A percentile compares a stretch with the other conserved stretches of the same genome.
These are phyloP conservation scores for Bettongia penicillata DNA, from an alignment of 2,113 vertebrate species.

Conservation along the genomic window DNA sequence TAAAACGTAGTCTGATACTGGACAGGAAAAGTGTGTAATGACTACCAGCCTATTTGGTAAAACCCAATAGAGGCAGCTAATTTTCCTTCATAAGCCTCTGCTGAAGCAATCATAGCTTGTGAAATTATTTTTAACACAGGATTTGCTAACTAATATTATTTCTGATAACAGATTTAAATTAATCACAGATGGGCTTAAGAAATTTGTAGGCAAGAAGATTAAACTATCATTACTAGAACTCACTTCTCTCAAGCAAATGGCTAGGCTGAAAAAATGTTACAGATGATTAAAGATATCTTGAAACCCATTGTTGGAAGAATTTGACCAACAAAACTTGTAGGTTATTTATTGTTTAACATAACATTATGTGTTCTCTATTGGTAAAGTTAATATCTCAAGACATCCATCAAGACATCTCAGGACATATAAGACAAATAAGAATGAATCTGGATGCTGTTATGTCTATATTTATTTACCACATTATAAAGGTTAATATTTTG, in stretches of 20 bases:
- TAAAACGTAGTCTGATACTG: neutral
- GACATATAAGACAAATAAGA: neutral
- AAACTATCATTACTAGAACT: neutral
- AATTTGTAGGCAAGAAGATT: neutral
- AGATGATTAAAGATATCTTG: neutral
- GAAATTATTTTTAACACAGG: neutral
- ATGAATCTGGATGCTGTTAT: neutral
- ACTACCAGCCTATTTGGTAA: neutral
- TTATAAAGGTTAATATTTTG: neutral
- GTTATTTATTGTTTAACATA: neutral
- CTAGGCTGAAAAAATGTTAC: neutral
- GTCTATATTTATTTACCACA: neutral
- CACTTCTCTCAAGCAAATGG: neutral
- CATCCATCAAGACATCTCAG: neutral
- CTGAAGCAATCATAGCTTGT: neutral
- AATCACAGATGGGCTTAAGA: neutral
- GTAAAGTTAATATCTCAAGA: neutral
- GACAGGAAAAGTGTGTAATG: neutral
- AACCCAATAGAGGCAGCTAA: neutral
- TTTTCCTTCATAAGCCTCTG: neutral
- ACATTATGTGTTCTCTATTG: neutral
- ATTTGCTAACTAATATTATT: neutral
- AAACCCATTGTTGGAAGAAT: neutral
- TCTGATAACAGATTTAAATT: neutral
- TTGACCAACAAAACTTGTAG: neutral